Base-by-base conservation (phyloP, 2,113 vertebrate species). In the Cettia cetti region DNA sequence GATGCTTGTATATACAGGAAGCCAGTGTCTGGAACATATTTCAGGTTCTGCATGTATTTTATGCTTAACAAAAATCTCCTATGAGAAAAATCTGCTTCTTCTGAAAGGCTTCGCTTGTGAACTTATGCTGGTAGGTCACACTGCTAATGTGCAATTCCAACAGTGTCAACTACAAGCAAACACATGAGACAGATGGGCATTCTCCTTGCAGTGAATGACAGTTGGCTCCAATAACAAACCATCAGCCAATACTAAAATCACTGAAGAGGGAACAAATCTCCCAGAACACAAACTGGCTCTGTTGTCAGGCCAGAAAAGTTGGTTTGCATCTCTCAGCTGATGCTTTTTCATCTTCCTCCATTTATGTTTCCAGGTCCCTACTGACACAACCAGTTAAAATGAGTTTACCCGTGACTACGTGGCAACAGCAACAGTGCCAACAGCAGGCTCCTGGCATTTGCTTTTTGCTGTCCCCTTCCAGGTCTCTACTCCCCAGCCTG, bases 281-380 rank as follows among this genome's bases (percentile, higher is more conserved):
- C 68, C 47, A 81, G 59, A 93, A 83, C 52, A 80, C 79, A 86
- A 64, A 89, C 47, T 18, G 26, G 20, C 60, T 95, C 76, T 89
- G 72, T 90, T 92, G 45, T 75, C 64, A 86, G 30, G 95, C 79
- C 92, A 96, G 69, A 86, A 92, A 94, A 90, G 60, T 71, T 89
- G 52, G 47, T 78, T 86, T 92, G 59, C 52, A 92, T 70, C 80
- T 93, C 92, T 60, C 61, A 92, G 77, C 23, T 49, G 59, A 86
- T 72, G 56, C 22, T 90, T 86, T 86, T 94, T 92, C 52, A 78
- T 81, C 69, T 75, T 83, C 44, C 23, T 71, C 28, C 53, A 42
- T 71, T 91, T 63, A 28, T 19, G 40, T 52, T 92, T 95, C 53
- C 72, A 93, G 44, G 37, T 23, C 64, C 56, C 79, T 57, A 68